Percentiles rank a stretch among this genome's conserved stretches.
Evolutionary conservation across 2,113 vertebrate species (phyloP).

Genomic region (Sinocyclocheilus maitianheensis): DNA sequence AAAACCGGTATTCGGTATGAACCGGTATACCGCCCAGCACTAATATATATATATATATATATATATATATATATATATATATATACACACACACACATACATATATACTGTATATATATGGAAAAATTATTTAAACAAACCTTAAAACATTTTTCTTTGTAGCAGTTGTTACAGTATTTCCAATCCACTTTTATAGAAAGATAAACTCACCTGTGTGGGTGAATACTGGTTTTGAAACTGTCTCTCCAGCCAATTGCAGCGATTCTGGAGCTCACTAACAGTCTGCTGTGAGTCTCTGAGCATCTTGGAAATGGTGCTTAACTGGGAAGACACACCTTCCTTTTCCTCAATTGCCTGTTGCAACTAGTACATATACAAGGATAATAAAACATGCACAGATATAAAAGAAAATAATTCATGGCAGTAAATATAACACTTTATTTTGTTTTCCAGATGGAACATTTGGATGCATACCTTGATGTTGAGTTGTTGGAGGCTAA

Average conservation of each 20-base stretch:
- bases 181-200: neutral
- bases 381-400: neutral
- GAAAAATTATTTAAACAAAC: too few relatives aligned
- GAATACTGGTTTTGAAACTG: slow-evolving; percentile 67
- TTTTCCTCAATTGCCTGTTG: slow-evolving; percentile 82
- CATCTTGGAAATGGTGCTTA: slow-evolving; percentile 80
- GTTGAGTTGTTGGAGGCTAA: slow-evolving; percentile 79
- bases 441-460: neutral
- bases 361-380: slow-evolving; percentile 63
- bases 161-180: too few relatives aligned
- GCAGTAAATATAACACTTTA: neutral
- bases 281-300: slow-evolving; percentile 79
- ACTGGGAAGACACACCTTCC: slow-evolving; percentile 72
- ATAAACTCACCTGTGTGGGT: slow-evolving; percentile 31
- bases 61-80: too few relatives aligned
- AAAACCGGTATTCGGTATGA: too few relatives aligned
- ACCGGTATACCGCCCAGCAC: too few relatives aligned
- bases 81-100: too few relatives aligned
- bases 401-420: neutral
- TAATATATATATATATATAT: too few relatives aligned
- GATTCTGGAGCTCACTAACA: slow-evolving; percentile 76
- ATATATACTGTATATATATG: too few relatives aligned
- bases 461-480: slow-evolving; percentile 70
- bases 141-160: too few relatives aligned
- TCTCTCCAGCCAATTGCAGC: slow-evolving; percentile 78